A percentile compares a stretch with the other conserved stretches of the same genome.
Conservation (phyloP, 2,113 vertebrate genomes). For the Apteryx mantelli region DNA sequence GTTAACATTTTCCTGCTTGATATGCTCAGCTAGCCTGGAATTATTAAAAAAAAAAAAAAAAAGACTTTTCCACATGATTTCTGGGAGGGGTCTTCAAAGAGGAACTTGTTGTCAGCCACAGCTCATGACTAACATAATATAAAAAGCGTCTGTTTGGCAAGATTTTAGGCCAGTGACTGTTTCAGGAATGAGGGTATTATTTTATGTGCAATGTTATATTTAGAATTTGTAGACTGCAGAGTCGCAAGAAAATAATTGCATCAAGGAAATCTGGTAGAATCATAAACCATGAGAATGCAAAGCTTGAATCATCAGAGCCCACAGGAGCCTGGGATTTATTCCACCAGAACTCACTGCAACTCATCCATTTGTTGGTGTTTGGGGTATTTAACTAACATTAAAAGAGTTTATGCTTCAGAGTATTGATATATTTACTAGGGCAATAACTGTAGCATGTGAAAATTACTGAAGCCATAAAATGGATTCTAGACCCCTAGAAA, state of each 20-base stretch:
- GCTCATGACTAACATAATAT: slow-evolving; percentile 65
- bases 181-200: slow-evolving; percentile 65
- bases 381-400: slow-evolving; percentile 38
- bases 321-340: slow-evolving; percentile 41
- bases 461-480: neutral
- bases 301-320: slow-evolving; percentile 49
- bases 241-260: slow-evolving; percentile 66
- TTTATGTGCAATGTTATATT: slow-evolving; percentile 60
- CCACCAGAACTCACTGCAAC: neutral
- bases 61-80: slow-evolving; percentile 32
- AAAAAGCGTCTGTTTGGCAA: slow-evolving; percentile 62
- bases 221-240: slow-evolving; percentile 57
- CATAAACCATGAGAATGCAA: slow-evolving; percentile 68
- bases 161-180: slow-evolving; percentile 42
- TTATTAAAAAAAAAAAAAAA: slow-evolving; percentile 14
- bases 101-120: slow-evolving; percentile 55
- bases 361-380: slow-evolving; percentile 26
- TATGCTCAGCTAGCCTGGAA: slow-evolving; percentile 38
- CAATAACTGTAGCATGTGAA: slow-evolving; percentile 4
- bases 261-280: slow-evolving; percentile 67
- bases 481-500: neutral
- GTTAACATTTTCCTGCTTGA: slow-evolving; percentile 71
- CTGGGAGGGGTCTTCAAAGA: slow-evolving; percentile 18
- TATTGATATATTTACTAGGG: slow-evolving; percentile 8
- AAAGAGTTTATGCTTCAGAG: slow-evolving; percentile 5